A percentile compares a stretch with the other conserved stretches of the same genome.
These are phyloP conservation scores for Halcyon badia DNA, from an alignment of 2,797 vertebrate genomes.

Conservation along the genomic window DNA sequence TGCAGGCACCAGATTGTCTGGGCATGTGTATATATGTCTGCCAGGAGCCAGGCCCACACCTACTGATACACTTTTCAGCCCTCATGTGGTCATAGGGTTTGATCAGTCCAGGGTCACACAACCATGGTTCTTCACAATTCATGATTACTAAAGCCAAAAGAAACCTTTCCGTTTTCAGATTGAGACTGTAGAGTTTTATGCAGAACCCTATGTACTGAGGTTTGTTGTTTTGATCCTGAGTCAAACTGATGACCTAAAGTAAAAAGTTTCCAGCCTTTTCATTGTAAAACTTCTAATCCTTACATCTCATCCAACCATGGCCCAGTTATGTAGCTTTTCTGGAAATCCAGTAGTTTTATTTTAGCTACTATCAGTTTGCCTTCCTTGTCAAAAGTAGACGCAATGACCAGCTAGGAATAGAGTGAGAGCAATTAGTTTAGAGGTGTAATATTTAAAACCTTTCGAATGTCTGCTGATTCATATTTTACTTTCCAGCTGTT, in stretches of 20 bases:
- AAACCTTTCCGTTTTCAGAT: not conserved
- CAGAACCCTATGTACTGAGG: not conserved
- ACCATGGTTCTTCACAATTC: not conserved
- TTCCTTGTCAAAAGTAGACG: not conserved
- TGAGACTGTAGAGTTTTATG: not conserved
- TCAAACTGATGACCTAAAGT: not conserved
- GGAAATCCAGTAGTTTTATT: not conserved
- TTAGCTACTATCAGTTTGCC: not conserved
- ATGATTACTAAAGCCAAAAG: not conserved
- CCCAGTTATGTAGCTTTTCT: not conserved
- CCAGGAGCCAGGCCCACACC: not conserved
- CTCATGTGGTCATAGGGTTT: not conserved
- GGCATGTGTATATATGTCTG: not conserved
- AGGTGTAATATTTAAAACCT: not conserved
- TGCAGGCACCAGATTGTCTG: not conserved
- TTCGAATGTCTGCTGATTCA: slow-evolving; percentile 39
- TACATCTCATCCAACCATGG: not conserved
- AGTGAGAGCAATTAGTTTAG: not conserved
- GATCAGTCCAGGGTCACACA: not conserved
- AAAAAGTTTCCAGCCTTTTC: not conserved
- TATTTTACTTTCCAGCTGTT: slow-evolving; percentile 55
- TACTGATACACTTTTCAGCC: not conserved
- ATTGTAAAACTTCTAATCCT: not conserved
- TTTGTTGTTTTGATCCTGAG: not conserved
- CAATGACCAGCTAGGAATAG: not conserved